These are phyloP conservation scores for Neoarius graeffei DNA, from an alignment of 2,113 vertebrate genomes.

Conservation along the genomic window DNA sequence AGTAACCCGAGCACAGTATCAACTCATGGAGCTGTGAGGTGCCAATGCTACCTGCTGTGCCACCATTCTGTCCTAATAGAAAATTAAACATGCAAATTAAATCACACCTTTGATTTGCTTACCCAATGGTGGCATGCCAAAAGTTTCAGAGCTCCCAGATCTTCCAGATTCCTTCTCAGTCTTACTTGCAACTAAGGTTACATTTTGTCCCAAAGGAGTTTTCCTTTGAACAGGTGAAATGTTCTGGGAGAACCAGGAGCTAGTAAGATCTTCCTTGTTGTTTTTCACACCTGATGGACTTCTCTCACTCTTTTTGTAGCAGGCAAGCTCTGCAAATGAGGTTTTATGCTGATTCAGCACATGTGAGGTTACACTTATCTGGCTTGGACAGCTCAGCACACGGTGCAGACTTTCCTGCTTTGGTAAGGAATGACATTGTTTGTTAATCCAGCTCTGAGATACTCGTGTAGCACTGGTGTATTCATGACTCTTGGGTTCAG, in stretches of 20 bases:
- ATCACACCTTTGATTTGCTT: not conserved
- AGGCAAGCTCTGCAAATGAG: slow-evolving; percentile 80
- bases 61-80: not conserved
- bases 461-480: not conserved
- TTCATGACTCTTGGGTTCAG: not conserved
- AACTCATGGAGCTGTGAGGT: not conserved
- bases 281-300: slow-evolving; percentile 66
- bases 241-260: slow-evolving; percentile 64
- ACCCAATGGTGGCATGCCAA: slow-evolving; percentile 4
- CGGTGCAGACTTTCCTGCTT: not conserved
- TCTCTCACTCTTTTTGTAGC: slow-evolving; percentile 70
- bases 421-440: not conserved
- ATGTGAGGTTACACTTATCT: slow-evolving; percentile 54
- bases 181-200: slow-evolving; percentile 43
- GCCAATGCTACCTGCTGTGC: not conserved
- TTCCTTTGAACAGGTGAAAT: slow-evolving; percentile 72
- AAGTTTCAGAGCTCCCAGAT: not conserved
- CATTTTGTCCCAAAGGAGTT: not conserved
- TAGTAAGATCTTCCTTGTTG: slow-evolving; percentile 70
- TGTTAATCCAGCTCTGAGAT: slow-evolving; percentile 44
- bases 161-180: not conserved
- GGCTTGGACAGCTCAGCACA: slow-evolving; percentile 70
- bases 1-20: not conserved
- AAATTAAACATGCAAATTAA: not conserved
- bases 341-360: slow-evolving; percentile 73